Evolutionary conservation across 2,797 vertebrate species (phyloP), one percentile per base, ranked within the genome.

Genomic region (Clarias laeviceps): DNA sequence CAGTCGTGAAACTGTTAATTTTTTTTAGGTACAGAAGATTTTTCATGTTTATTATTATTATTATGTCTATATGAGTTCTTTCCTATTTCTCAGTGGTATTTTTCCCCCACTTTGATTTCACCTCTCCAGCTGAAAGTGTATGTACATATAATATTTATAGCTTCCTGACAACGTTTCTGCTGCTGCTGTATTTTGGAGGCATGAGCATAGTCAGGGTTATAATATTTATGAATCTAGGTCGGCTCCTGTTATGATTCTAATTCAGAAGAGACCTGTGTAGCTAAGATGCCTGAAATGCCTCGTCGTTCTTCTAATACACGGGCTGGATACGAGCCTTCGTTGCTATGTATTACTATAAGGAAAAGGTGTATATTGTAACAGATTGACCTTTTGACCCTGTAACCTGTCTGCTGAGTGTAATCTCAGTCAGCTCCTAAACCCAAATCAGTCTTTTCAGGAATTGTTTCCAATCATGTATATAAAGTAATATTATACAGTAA

Each of bases 391-490:
- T 80, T 80, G 83, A 87, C 79, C 87, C 80, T 85, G 76, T 74
- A 69, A 80, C 69, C 61, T 57, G 45, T 72, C 69, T 70, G 66
- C 59, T 80, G 85, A 79, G 64, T 62, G 34, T 79, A 83, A 83
- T 87, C 84, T 65, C 17, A 66, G 54, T 83, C 90, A 57, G 86
- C 69, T 91, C 85, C 82, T 82, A 66, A 82, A 86, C 89, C 91
- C 84, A 82, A 87, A 93, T 87, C 92, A 87, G 88, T n/a, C 69
- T 88, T 89, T 91, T 88, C 90, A 93, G 91, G 91, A 91, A 86
- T 90, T 74, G 78, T 87, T 91, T 92, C 86, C 87, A 92, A 88
- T 92, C 90, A 87, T 94, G 94, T 94, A 94, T 86, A 89, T 90
- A 90, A 90, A 84, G 90, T 91, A 91, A 91, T 90, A 92, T 89